These are phyloP conservation scores for Manis crassicaudata DNA, from an alignment of 2,797 vertebrate genomes.

Conservation along the genomic window DNA sequence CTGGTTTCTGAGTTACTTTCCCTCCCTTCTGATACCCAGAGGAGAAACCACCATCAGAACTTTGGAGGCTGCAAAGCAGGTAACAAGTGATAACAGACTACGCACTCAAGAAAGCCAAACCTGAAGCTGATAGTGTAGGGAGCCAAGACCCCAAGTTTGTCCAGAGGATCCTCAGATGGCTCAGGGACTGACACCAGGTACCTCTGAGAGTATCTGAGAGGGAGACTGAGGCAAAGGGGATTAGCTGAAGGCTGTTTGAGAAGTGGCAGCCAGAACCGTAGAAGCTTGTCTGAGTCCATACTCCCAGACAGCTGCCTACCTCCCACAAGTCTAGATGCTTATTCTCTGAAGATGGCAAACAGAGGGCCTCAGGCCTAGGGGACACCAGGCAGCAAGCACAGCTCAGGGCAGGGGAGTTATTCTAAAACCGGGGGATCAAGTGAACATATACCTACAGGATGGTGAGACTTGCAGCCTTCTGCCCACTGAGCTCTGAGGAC, in stretches of 20 bases:
- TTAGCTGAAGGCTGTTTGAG: neutral
- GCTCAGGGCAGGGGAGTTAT: neutral
- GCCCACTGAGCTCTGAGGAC: neutral
- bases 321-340: neutral
- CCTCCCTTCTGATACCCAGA: conserved; percentile 26
- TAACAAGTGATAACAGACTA: neutral
- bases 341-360: neutral
- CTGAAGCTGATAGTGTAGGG: neutral
- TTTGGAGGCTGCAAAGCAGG: conserved; percentile 30
- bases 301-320: neutral
- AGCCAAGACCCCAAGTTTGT: neutral
- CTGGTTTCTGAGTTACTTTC: conserved; percentile 17
- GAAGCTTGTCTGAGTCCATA: neutral
- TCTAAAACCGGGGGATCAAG: neutral
- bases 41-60: conserved; percentile 29
- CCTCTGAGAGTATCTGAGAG: neutral
- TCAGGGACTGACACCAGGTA: neutral
- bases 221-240: neutral
- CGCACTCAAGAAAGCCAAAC: neutral
- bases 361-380: neutral
- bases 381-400: neutral
- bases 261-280: neutral
- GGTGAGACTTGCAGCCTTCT: neutral
- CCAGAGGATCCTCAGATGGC: neutral
- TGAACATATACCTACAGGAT: neutral